Conservation (phyloP, 1,140 invertebrate genomes). For the Cydia fagiglandana region DNA sequence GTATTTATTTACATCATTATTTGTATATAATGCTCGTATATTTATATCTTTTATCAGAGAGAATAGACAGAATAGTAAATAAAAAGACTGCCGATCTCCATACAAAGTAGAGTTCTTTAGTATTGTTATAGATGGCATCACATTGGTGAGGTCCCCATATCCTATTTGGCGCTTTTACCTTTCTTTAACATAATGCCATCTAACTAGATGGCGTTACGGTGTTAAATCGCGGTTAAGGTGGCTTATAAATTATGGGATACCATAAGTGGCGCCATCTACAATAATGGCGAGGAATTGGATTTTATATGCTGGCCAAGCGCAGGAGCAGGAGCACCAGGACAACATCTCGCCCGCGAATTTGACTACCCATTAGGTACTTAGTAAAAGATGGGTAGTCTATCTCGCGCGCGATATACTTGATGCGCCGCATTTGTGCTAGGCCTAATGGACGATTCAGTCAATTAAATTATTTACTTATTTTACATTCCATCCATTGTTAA, state of each 20-base stretch:
- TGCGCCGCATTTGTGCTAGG: too few relatives aligned
- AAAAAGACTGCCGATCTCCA: background rate
- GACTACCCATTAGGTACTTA: too few relatives aligned
- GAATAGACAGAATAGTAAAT: background rate
- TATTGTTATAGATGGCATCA: too few relatives aligned
- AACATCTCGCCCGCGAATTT: too few relatives aligned
- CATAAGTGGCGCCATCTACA: background rate
- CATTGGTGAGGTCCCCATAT: too few relatives aligned
- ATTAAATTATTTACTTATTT: background rate
- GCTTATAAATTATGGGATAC: background rate
- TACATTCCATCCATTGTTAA: slow-evolving; percentile 2
- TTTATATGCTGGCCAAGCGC: background rate
- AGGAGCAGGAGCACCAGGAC: too few relatives aligned
- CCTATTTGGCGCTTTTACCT: too few relatives aligned
- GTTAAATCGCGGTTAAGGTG: background rate
- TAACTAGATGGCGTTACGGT: too few relatives aligned
- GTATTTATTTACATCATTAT: slow-evolving; percentile 7
- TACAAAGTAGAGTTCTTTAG: background rate
- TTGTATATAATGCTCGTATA: background rate
- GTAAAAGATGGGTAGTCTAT: too few relatives aligned
- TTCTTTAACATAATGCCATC: too few relatives aligned
- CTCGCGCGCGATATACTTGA: too few relatives aligned
- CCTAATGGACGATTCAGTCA: background rate
- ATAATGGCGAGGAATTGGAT: background rate
- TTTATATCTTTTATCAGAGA: background rate